Evolutionary conservation across 2,888 invertebrate species (phyloP), one percentile per base, ranked within the genome.

Genomic region (Drosophila affinis): DNA sequence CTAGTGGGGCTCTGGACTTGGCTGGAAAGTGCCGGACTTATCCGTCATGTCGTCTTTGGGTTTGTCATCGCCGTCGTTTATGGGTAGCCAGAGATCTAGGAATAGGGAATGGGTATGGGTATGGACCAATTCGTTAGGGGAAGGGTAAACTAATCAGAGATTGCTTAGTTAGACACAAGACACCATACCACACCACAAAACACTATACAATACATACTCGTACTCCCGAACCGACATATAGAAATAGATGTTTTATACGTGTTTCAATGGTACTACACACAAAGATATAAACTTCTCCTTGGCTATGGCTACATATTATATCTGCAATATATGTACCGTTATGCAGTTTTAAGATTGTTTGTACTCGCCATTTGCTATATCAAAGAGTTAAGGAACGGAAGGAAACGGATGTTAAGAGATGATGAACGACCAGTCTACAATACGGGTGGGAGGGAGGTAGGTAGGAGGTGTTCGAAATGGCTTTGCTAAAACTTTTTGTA

Each of bases 221-320:
- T 14, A 2, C 12, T 34, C 34, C 14, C 12, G 2, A 34, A 34
- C 34, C 55, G 46, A 69, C 58, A 71, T 58, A 64, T 59, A 69
- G 78, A 82, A 73, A 76, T 81, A 79, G 79, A 81, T 76, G 78
- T 88, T 87, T 87, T 82, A 85, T 87, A 89, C 78, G 89, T 87
- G 88, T 89, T 88, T 87, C 87, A 82, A 75, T 77, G 81, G 73
- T 85, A 75, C 76, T 72, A 72, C 55, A 60, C 27, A 52, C 24
- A 21, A 72, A 47, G 53, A 73, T 65, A 72, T 44, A 49, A 72
- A 72, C 75, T 72, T 75, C 59, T 74, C 74, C 67, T 74, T 73
- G 72, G 67, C 72, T 65, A 65, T 73, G 72, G 72, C 72, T 72
- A 72, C 72, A 67, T 56, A 71, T 21, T 21, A 56, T 62, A 71